phyloP scores from a whole-genome alignment of 2,113 vertebrate species.

The Turdus rufiventris region DNA sequence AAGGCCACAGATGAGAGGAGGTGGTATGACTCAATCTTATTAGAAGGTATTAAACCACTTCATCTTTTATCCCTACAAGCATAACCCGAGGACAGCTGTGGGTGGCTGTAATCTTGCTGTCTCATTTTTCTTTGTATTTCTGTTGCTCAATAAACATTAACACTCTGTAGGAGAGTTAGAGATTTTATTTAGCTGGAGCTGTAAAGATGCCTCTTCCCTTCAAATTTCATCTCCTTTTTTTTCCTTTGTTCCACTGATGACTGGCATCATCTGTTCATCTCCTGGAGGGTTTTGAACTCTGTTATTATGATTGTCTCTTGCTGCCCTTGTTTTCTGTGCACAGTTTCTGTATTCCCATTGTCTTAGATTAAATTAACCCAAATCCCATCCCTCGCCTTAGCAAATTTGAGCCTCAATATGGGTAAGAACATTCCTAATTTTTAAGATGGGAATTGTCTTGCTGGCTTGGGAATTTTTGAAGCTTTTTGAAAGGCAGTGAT shows the following conservation, averaged over 20 bases:
- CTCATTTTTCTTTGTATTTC: conserved; percentile 34
- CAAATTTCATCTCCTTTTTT: background rate
- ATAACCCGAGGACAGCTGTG: conserved; percentile 8
- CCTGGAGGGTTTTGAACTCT: conserved; percentile 18
- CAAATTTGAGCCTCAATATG: background rate
- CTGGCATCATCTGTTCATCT: conserved; percentile 16
- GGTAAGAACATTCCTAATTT: background rate
- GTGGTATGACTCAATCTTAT: background rate
- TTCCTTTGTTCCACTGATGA: background rate
- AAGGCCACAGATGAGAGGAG: background rate
- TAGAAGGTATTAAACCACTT: conserved; percentile 51
- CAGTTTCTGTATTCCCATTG: conserved; percentile 4
- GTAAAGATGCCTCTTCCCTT: conserved; percentile 5
- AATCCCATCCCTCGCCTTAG: background rate
- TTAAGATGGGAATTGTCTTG: background rate
- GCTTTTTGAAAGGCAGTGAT: background rate
- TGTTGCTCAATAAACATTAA: conserved; percentile 30
- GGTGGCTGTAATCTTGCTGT: background rate
- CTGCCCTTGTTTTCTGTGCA: conserved; percentile 6
- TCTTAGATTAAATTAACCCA: background rate
- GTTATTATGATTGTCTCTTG: conserved; percentile 8
- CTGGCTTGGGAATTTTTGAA: background rate
- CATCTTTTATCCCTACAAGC: conserved; percentile 25
- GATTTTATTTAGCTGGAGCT: conserved; percentile 36
- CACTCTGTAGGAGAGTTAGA: background rate